These are phyloP conservation scores for Arctia plantaginis DNA, from an alignment of 2,888 invertebrate species.

Conservation along the genomic window DNA sequence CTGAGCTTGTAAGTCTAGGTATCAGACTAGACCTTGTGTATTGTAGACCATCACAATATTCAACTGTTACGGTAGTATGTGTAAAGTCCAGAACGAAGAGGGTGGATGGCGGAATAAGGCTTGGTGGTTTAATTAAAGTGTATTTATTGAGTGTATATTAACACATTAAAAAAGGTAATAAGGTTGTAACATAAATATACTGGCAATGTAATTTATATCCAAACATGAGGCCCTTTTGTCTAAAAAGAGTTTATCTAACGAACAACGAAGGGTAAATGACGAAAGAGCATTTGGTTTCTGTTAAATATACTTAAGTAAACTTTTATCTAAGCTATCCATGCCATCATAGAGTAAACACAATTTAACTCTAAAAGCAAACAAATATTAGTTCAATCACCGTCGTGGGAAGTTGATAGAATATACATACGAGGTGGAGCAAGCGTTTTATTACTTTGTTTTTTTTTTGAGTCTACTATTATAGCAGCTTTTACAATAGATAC, in stretches of 20 bases:
- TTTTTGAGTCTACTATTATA: neutral
- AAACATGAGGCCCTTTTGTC: neutral
- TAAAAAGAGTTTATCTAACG: neutral
- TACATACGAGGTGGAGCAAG: neutral
- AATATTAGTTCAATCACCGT: conserved; percentile 3
- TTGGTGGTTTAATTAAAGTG: neutral
- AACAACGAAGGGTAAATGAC: neutral
- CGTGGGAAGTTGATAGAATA: conserved; percentile 3
- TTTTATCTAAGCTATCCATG: neutral
- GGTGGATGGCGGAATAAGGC: too few species aligned
- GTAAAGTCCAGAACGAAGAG: too few species aligned
- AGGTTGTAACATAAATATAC: neutral
- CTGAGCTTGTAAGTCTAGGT: neutral
- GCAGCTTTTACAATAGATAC: neutral
- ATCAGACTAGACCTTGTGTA: neutral
- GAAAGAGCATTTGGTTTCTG: neutral
- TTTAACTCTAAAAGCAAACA: conserved; percentile 3
- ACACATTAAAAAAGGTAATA: neutral
- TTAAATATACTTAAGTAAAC: neutral
- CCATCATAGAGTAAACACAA: neutral
- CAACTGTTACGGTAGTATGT: too few species aligned
- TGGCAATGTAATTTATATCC: neutral
- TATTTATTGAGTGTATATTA: neutral
- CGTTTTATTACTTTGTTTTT: neutral
- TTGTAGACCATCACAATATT: neutral